Evolutionary conservation across 37 sponge, comb jelly and placozoan species (phyloP), one percentile per base, ranked within the genome.

Genomic region (Bolinopsis microptera): DNA sequence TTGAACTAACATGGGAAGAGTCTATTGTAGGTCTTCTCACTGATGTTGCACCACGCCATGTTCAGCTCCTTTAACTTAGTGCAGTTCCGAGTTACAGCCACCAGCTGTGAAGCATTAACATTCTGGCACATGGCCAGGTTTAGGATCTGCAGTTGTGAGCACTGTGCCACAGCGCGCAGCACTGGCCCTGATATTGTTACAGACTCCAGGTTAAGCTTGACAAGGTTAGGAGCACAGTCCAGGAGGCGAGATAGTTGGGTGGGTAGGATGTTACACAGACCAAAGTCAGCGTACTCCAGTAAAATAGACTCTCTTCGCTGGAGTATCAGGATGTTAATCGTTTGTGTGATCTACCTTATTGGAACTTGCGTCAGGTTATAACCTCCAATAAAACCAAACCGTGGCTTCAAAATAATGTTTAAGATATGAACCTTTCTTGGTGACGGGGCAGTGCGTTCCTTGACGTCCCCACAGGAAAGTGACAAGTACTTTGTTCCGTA

Each of bases 111-210:
- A 13, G 48, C 90, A 3, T 39, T 41, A 0, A 86, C 90, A 86
- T 41, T 41, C 61, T 86, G 41, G 61, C 90, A 86, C 90, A 86
- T 86, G 27, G 90, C 90, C 61, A 86, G 26, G 31, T 86, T 86
- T 3, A 86, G 61, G 1, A 86, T 39, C 30, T 86, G 48, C 30
- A 86, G 31, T 35, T 86, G 34, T 0, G 61, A 41, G 61, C 35
- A 86, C 90, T 38, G 26, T 27, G 90, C 41, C 0, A 86, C 5
- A 8, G 90, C 90, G 28, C 90, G 41, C 28, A 86, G 24, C 27
- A 86, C 41, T 2, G 90, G 61, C 3, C 61, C 61, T 0, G 90
- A 33, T 16, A 86, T 9, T 27, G 41, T 34, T 48, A 86, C 25
- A 26, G 90, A 35, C 26, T 86, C 90, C 30, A 86, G 41, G 30